phyloP scores from a whole-genome alignment of 2,888 invertebrate genomes.

The Glyphotaelius pellucidus region DNA sequence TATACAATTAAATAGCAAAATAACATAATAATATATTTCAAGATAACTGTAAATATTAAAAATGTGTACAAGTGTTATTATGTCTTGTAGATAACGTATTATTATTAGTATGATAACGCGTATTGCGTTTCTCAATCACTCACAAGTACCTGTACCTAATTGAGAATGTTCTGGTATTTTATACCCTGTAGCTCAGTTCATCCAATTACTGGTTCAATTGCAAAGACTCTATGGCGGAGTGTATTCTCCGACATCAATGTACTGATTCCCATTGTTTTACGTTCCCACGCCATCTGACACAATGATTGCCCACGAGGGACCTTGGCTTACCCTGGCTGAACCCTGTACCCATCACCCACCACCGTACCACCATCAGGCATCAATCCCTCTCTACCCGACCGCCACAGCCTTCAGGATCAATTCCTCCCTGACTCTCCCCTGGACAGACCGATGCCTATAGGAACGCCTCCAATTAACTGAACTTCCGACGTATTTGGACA shows the following conservation, averaged over 20 bases:
- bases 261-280: not conserved
- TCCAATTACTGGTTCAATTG: not conserved
- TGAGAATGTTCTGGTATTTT: not conserved
- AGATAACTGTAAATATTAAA: too few species aligned
- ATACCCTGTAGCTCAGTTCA: not conserved
- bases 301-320: not conserved
- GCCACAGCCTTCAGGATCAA: not conserved
- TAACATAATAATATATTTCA: too few species aligned
- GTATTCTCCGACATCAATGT: not conserved
- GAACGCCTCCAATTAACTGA: not conserved
- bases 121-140: not conserved
- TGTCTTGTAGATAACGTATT: too few species aligned
- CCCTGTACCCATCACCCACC: not conserved
- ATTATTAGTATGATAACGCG: not conserved
- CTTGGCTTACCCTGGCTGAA: not conserved
- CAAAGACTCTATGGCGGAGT: not conserved
- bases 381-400: not conserved
- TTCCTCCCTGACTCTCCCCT: not conserved
- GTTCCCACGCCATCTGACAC: constrained; percentile 22
- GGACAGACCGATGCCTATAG: not conserved
- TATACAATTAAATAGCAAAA: too few species aligned
- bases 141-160: too few species aligned
- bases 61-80: too few species aligned
- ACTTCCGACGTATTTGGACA: not conserved
- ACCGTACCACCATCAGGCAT: not conserved